Conservation (phyloP, 2,113 vertebrate species). For the Chaetodon auriga region DNA sequence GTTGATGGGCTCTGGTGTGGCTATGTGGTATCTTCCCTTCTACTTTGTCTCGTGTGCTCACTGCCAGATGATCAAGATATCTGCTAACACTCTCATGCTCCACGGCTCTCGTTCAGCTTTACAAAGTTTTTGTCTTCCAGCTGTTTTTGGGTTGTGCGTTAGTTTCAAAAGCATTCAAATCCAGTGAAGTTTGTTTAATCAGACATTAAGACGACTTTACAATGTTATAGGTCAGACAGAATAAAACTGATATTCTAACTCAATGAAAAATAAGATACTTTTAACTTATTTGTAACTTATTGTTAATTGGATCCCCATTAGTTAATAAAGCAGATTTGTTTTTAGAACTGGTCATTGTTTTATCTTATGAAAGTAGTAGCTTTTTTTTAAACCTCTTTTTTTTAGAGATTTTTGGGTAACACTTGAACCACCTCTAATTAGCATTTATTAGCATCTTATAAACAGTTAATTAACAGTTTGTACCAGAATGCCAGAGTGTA, state of each 20-base stretch:
- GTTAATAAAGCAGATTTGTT: background rate
- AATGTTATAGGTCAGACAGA: background rate
- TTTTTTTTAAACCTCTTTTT: background rate
- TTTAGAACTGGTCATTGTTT: too few relatives aligned
- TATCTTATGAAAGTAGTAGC: too few relatives aligned
- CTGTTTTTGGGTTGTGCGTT: background rate
- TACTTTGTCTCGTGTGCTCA: conserved; percentile 26
- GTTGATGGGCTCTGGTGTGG: conserved; percentile 48
- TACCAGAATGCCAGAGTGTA: too few relatives aligned
- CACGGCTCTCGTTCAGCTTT: background rate
- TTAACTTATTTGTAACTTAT: background rate
- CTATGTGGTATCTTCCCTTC: conserved; percentile 33
- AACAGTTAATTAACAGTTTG: too few relatives aligned
- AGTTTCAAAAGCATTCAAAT: background rate
- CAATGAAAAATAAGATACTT: background rate
- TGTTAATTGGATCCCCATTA: background rate
- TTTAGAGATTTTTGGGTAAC: background rate
- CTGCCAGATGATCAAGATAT: conserved; percentile 55
- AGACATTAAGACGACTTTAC: background rate
- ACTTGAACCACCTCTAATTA: too few relatives aligned
- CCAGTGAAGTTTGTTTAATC: conserved; percentile 6
- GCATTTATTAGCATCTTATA: too few relatives aligned
- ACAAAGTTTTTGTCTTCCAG: background rate
- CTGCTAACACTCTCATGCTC: conserved; percentile 35
- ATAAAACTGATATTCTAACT: background rate